Evolutionary conservation across 2,888 invertebrate species (phyloP), one percentile per base, ranked within the genome.

Genomic region (Marasmarcha lunaedactyla): DNA sequence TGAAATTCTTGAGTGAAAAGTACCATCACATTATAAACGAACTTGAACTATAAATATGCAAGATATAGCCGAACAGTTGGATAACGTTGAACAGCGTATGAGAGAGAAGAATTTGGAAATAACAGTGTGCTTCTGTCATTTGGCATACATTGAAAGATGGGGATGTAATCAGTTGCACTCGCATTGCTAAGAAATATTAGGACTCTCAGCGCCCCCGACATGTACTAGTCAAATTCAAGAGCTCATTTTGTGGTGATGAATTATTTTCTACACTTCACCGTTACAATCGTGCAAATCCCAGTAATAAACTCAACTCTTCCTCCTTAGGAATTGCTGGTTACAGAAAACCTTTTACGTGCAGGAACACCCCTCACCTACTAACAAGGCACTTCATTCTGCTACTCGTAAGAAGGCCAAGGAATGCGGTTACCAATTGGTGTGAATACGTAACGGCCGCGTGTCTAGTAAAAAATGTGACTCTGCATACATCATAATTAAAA

Each of bases 41-140:
- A n/a, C n/a, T n/a, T n/a, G n/a, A n/a, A n/a, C n/a, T n/a, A n/a
- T n/a, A n/a, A n/a, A n/a, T n/a, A n/a, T n/a, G n/a, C n/a, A n/a
- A n/a, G n/a, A n/a, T n/a, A n/a, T n/a, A n/a, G n/a, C n/a, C n/a
- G 33, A 12, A 33, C 6, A 11, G n/a, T 7, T 33, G 12, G n/a
- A 33, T n/a, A 33, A 12, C 33, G 9, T 33, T 5, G 33, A 33
- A 33, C 33, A 33, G n/a, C 5, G n/a, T 12, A 4, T 33, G 12
- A 33, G 33, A 33, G 33, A 33, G 33, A 33, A 33, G 4, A 33
- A 33, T n/a, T 33, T 33, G 12, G 33, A 33, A 33, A 9, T 33
- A 12, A 14, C 35, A 35, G 12, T 35, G 35, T 13, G 13, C 35
- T 9, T 9, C 9, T 14, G 13, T 35, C 12, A 35, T 14, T 12